phyloP scores from a whole-genome alignment of 2,888 invertebrate genomes.

The Matsumyia berberina region DNA sequence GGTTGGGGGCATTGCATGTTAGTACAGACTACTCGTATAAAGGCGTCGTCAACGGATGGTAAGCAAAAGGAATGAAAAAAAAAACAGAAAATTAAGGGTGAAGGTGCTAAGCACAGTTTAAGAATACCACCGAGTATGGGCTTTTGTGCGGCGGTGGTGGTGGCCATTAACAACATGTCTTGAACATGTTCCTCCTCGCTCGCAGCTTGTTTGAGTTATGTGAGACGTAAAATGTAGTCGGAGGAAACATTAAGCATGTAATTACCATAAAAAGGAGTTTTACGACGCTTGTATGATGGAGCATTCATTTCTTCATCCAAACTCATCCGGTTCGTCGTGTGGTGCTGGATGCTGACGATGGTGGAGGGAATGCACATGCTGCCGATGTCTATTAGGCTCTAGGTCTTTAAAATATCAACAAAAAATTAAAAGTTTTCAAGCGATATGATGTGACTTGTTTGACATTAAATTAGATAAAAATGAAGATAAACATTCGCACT shows the following conservation, averaged over 20 bases:
- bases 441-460: no score
- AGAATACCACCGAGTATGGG: slow-evolving; percentile 48
- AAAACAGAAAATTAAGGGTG: slow-evolving; percentile 61
- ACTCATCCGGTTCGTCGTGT: slow-evolving; percentile 27
- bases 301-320: slow-evolving; percentile 34
- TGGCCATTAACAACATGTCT: slow-evolving; percentile 64
- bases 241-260: slow-evolving; percentile 67
- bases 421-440: not conserved
- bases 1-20: slow-evolving; percentile 28
- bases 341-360: not conserved
- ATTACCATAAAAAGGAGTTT: slow-evolving; percentile 67
- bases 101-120: slow-evolving; percentile 68
- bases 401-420: not conserved
- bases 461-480: slow-evolving; percentile 2
- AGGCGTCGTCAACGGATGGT: slow-evolving; percentile 11
- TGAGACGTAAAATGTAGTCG: slow-evolving; percentile 61
- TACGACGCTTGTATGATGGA: slow-evolving; percentile 39
- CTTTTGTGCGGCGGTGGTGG: slow-evolving; percentile 56
- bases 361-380: not conserved
- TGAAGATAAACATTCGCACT: no score
- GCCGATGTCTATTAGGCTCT: not conserved
- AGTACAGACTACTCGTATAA: not conserved
- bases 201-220: slow-evolving; percentile 50
- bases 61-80: slow-evolving; percentile 33
- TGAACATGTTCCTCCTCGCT: slow-evolving; percentile 38